These are phyloP conservation scores for Malachius bipustulatus DNA, from an alignment of 2,888 invertebrate species.

Conservation along the genomic window DNA sequence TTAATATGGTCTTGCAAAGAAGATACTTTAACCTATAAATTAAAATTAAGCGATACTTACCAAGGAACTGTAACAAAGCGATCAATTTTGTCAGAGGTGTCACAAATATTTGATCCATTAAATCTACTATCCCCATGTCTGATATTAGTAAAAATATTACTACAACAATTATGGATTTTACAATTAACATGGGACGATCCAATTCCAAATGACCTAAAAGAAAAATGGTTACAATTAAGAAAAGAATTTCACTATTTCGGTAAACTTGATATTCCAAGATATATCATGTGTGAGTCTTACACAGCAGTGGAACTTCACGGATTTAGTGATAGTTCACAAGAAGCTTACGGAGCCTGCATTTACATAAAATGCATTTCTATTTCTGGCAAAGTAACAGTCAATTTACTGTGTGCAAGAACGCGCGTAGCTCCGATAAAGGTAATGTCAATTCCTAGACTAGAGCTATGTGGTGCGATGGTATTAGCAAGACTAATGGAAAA, in stretches of 20 bases:
- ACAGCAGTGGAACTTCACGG: neutral
- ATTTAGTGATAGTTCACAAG: slow-evolving; percentile 3
- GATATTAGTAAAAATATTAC: neutral
- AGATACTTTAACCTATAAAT: neutral
- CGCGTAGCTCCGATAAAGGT: slow-evolving; percentile 3
- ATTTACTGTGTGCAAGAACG: neutral
- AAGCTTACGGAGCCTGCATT: neutral
- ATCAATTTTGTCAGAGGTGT: neutral
- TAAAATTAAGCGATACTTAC: neutral
- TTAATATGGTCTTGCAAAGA: neutral
- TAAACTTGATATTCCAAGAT: slow-evolving; percentile 5
- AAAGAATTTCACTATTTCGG: neutral
- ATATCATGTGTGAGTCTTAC: neutral
- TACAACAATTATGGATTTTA: neutral
- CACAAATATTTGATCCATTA: neutral
- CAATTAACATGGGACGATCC: neutral
- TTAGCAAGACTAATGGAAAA: neutral
- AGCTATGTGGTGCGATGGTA: slow-evolving; percentile 3
- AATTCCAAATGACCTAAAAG: neutral
- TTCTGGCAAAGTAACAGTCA: no score
- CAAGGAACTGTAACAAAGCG: neutral
- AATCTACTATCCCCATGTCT: neutral
- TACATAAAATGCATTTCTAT: neutral
- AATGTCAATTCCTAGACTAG: slow-evolving; percentile 2
- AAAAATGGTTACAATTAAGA: neutral